Conservation (phyloP, 2,113 vertebrate species). For the Seriola dumerili region DNA sequence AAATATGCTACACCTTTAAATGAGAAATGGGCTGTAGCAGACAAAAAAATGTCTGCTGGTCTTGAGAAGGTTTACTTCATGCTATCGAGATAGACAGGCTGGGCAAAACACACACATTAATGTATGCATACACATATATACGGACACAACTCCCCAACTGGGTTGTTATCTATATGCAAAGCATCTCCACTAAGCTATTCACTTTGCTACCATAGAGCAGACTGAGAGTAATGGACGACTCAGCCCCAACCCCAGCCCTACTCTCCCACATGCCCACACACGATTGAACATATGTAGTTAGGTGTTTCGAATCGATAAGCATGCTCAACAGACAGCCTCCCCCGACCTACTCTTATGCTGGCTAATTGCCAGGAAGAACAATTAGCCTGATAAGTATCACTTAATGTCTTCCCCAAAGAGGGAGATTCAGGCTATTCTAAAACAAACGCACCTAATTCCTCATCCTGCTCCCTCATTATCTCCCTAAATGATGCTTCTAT, state of each 20-base stretch:
- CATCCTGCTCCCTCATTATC: constrained; percentile 72
- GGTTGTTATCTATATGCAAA: constrained; percentile 62
- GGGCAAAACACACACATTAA: not conserved
- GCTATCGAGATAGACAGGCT: constrained; percentile 25
- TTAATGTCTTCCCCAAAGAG: constrained; percentile 66
- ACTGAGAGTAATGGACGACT: constrained; percentile 43
- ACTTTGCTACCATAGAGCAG: constrained; percentile 31
- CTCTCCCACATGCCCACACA: constrained; percentile 39
- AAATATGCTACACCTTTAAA: constrained; percentile 61
- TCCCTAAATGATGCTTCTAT: constrained; percentile 61
- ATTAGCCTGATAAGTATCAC: constrained; percentile 77
- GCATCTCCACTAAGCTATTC: constrained; percentile 46
- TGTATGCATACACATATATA: constrained; percentile 1
- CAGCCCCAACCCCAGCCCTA: not conserved
- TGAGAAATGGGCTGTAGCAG: constrained; percentile 40
- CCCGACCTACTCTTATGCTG: constrained; percentile 53
- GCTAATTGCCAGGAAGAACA: constrained; percentile 74
- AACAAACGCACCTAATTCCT: constrained; percentile 75
- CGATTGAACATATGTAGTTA: constrained; percentile 42
- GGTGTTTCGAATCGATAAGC: constrained; percentile 62
- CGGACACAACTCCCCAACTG: constrained; percentile 12
- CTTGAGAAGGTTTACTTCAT: constrained; percentile 31
- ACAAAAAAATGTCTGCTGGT: constrained; percentile 41
- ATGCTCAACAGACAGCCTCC: constrained; percentile 46
- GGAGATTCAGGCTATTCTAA: constrained; percentile 56